Conservation (phyloP, 92 coral and sea anemone species). For the Galaxea fascicularis region DNA sequence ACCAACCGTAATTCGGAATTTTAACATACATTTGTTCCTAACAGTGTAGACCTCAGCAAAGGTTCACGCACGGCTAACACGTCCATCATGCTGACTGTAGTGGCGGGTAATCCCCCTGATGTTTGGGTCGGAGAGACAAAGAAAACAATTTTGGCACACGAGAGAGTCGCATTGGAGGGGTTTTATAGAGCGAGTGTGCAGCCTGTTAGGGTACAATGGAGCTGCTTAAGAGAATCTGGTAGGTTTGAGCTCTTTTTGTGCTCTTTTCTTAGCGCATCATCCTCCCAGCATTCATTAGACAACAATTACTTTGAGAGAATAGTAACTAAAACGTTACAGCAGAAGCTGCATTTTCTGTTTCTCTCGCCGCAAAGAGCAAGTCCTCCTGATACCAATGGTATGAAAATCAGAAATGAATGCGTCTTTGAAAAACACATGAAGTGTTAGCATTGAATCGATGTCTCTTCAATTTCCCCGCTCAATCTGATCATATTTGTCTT, state of each 20-base stretch:
- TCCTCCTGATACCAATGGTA: too few species aligned
- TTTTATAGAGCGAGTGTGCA: conserved; percentile 5
- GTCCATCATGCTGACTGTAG: conserved; percentile 42
- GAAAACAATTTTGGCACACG: conserved; percentile 20
- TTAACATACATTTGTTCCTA: too few species aligned
- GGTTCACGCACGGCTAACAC: conserved; percentile 51
- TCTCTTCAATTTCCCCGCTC: too few species aligned
- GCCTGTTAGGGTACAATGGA: conserved; percentile 57
- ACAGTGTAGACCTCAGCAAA: conserved; percentile 45
- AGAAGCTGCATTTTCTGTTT: too few species aligned
- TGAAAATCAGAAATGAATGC: too few species aligned
- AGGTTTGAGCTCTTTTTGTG: not conserved
- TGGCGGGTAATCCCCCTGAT: conserved; percentile 60
- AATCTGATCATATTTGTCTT: too few species aligned
- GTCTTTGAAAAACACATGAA: too few species aligned
- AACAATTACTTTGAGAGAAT: too few species aligned
- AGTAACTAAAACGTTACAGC: too few species aligned
- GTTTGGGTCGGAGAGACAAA: conserved; percentile 35
- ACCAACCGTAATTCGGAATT: too few species aligned
- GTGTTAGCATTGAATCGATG: too few species aligned
- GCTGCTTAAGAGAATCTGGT: conserved; percentile 26
- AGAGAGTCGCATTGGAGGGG: conserved; percentile 35
- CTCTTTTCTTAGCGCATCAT: not conserved
- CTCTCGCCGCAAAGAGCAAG: too few species aligned
- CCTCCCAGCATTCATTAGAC: not conserved